Percentiles rank a stretch among this genome's conserved stretches.
phyloP scores from a whole-genome alignment of 2,113 vertebrate genomes.

The Butorides virescens region DNA sequence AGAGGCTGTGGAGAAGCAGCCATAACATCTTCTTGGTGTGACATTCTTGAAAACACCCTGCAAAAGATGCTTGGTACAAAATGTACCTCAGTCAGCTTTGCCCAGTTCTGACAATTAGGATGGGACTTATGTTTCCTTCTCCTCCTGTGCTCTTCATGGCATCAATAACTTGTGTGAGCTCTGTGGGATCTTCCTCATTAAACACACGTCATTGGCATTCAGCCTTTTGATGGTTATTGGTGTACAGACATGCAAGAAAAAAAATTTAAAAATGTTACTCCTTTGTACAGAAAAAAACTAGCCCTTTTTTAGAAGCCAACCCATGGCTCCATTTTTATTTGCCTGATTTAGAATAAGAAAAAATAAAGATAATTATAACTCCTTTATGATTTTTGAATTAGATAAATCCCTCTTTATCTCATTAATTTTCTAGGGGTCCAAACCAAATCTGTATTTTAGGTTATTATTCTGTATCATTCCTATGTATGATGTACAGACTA shows the following conservation, averaged over 20 bases:
- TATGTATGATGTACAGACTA: neutral
- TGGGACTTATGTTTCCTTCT: neutral
- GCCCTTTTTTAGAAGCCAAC: neutral
- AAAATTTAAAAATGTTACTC: neutral
- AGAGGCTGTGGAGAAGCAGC: neutral
- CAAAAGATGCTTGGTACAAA: neutral
- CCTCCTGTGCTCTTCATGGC: fast-evolving
- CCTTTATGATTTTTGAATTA: neutral
- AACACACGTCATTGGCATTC: neutral
- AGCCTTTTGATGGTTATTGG: neutral
- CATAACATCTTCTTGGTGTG: neutral
- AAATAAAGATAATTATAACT: neutral
- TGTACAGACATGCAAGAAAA: neutral
- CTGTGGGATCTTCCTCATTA: fast-evolving
- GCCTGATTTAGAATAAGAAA: neutral
- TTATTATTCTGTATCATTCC: neutral
- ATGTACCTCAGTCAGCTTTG: neutral
- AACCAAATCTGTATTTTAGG: neutral
- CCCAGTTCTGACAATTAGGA: neutral
- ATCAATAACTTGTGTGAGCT: neutral
- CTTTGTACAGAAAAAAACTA: neutral
- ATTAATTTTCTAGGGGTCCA: neutral
- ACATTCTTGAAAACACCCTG: neutral
- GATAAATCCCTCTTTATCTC: neutral
- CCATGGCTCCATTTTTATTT: neutral